Base-by-base conservation (phyloP, 2,888 invertebrate genomes). In the Stegophylla sp. region DNA sequence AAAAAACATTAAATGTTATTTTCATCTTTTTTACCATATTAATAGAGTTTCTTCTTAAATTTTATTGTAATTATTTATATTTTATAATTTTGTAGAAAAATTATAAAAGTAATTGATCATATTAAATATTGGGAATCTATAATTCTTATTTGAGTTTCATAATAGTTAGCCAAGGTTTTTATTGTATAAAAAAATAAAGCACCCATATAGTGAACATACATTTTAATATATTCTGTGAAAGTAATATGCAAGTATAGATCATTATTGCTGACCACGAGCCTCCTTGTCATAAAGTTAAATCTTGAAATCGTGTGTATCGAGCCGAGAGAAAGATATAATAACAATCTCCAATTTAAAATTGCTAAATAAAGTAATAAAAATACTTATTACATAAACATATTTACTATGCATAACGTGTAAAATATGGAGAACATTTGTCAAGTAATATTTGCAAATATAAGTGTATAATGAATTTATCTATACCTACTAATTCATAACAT, bases 281-380 rank as follows among this genome's bases (percentile, higher is more conserved):
- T 43, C n/a, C 10, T 64, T 41, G 64, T 64, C 64, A n/a, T 43
- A 41, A 64, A 64, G 64, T 64, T 23, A 41, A 41, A 64, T 64
- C 41, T 41, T 20, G 64, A 64, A 34, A 17, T 41, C 20, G 9
- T 41, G 41, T 64, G 9, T 43, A 43, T 41, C 9, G 12, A 41
- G 41, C 17, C 64, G 34, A n/a, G 41, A 41, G 64, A 64, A 17
- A 56, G 23, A 43, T 48, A 17, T 34, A 12, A 64, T 43, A 3
- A 43, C 17, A 41, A 41, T 0, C 64, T 28, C 41, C 64, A 0
- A 10, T 17, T 7, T 1, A 41, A 23, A 20, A 56, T 56, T 56
- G 20, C 20, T 10, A 20, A 23, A 20, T 12, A 56, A 17, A 63
- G 17, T 28, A 15, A 61, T 28, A 17, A 28, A 17, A 28, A n/a